A percentile compares a stretch with the other conserved stretches of the same genome.
phyloP scores from a whole-genome alignment of 1,140 invertebrate species.

The Mercenaria mercenaria region DNA sequence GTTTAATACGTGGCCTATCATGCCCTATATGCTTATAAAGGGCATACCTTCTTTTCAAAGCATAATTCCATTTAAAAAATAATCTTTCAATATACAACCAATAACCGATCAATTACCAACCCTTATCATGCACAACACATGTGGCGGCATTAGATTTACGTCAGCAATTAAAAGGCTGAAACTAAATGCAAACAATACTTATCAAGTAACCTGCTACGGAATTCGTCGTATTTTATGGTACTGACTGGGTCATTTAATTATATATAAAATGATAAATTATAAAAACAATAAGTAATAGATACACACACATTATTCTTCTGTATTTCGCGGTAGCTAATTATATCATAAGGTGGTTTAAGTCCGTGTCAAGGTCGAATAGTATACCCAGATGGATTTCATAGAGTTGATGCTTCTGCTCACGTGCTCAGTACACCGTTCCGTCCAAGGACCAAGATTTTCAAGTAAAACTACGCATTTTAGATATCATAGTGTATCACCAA shows the following conservation, averaged over 20 bases:
- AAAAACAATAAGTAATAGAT: not conserved
- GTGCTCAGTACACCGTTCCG: too few relatives aligned
- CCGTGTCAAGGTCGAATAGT: too few relatives aligned
- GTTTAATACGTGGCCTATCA: not conserved
- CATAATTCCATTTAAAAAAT: constrained; percentile 18
- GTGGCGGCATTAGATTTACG: not conserved
- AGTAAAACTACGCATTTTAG: too few relatives aligned
- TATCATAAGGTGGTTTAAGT: too few relatives aligned
- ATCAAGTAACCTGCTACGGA: not conserved
- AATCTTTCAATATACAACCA: constrained; percentile 29
- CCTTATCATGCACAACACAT: not conserved
- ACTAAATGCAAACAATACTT: not conserved
- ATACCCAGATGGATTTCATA: too few relatives aligned
- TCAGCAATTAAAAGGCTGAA: not conserved
- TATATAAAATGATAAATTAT: not conserved
- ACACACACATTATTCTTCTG: too few relatives aligned
- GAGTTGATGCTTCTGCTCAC: too few relatives aligned
- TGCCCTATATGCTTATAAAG: constrained; percentile 1
- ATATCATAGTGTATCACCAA: too few relatives aligned
- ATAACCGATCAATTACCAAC: constrained; percentile 49
- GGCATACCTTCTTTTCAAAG: not conserved
- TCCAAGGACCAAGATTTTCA: too few relatives aligned
- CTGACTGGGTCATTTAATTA: constrained; percentile 9
- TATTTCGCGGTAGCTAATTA: too few relatives aligned
- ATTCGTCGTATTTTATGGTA: not conserved